These are phyloP conservation scores for Propithecus perrieri DNA, from an alignment of 2,797 vertebrate species.

Conservation along the genomic window DNA sequence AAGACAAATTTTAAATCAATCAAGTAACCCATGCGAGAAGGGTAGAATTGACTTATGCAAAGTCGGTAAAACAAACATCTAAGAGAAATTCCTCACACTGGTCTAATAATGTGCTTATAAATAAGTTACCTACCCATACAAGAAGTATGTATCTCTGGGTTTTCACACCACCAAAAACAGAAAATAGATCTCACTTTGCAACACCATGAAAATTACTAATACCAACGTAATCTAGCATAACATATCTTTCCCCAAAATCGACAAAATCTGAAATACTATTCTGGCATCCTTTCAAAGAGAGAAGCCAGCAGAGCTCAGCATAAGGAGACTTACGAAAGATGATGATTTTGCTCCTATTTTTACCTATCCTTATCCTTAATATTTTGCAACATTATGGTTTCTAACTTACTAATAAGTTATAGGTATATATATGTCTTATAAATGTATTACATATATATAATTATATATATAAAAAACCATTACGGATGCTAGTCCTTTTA, in stretches of 20 bases:
- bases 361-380: not conserved
- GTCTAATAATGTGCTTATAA: not conserved
- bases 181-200: not conserved
- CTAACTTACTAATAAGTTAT: not conserved
- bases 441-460: not conserved
- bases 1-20: constrained; percentile 30
- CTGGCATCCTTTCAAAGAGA: not conserved
- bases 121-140: not conserved
- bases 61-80: not conserved
- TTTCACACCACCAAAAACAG: not conserved
- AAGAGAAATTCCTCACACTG: not conserved
- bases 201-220: not conserved
- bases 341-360: not conserved
- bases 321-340: not conserved
- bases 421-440: not conserved
- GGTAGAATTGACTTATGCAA: not conserved
- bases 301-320: not conserved
- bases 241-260: not conserved
- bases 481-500: not conserved
- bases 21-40: not conserved
- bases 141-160: not conserved
- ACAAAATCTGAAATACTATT: not conserved
- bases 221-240: not conserved
- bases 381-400: not conserved
- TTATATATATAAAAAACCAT: too few relatives aligned